Evolutionary conservation across 2,113 vertebrate species (phyloP).

Genomic region (Coreoperca whiteheadi): DNA sequence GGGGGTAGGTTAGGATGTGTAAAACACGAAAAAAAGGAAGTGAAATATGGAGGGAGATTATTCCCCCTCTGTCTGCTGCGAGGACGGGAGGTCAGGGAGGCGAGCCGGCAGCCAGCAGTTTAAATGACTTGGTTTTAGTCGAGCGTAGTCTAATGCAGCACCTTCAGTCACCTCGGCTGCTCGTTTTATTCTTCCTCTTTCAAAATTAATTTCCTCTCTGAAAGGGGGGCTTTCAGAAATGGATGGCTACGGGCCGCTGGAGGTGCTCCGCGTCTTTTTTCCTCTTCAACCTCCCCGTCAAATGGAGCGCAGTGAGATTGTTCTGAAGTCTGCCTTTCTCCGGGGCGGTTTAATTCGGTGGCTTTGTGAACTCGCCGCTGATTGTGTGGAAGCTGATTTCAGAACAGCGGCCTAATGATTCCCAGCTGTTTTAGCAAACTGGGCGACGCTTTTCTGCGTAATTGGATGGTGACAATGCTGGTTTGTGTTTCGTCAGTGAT

Average conservation of each 20-base stretch:
- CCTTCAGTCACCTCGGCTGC: constrained; percentile 61
- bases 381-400: constrained; percentile 53
- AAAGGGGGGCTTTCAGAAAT: constrained; percentile 63
- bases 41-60: constrained; percentile 62
- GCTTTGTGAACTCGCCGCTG: constrained; percentile 48
- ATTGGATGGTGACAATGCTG: neutral
- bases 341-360: constrained; percentile 36
- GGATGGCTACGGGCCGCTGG: constrained; percentile 36
- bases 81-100: constrained; percentile 64
- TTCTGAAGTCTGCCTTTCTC: constrained; percentile 53
- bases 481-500: neutral
- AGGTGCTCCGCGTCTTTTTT: constrained; percentile 36
- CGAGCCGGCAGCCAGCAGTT: constrained; percentile 56
- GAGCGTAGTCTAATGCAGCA: constrained; percentile 66
- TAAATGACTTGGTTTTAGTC: constrained; percentile 75
- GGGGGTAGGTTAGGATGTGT: constrained; percentile 56
- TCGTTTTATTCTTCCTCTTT: constrained; percentile 66
- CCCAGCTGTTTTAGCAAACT: neutral
- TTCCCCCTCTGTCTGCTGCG: constrained; percentile 45
- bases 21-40: constrained; percentile 31
- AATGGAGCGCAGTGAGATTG: constrained; percentile 33
- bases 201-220: constrained; percentile 74
- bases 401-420: constrained; percentile 29
- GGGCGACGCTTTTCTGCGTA: neutral
- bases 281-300: constrained; percentile 6